A percentile compares a stretch with the other conserved stretches of the same genome.
phyloP scores from a whole-genome alignment of 2,113 vertebrate genomes.

The Crypturellus undulatus region DNA sequence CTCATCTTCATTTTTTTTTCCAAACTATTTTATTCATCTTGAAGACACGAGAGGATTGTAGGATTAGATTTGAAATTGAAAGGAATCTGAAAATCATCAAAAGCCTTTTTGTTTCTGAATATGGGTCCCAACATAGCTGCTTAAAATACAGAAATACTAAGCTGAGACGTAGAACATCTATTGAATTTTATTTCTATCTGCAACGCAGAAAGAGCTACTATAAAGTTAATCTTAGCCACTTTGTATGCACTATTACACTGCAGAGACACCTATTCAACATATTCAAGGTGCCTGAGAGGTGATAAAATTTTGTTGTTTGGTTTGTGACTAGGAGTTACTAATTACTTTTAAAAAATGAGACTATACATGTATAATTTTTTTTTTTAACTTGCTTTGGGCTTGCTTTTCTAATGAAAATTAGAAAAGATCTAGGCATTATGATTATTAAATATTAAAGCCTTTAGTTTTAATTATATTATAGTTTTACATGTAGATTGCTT shows the following conservation, averaged over 20 bases:
- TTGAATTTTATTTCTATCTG: neutral
- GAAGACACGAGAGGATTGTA: neutral
- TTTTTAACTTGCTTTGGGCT: neutral
- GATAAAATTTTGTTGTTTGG: neutral
- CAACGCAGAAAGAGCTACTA: neutral
- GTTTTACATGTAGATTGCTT: neutral
- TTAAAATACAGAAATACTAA: neutral
- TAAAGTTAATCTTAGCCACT: neutral
- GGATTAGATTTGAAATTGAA: neutral
- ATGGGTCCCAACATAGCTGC: neutral
- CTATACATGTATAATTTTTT: neutral
- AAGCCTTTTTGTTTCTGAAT: neutral
- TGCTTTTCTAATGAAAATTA: neutral
- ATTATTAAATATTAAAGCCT: neutral
- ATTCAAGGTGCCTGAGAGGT: neutral
- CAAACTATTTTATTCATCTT: neutral
- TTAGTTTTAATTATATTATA: neutral
- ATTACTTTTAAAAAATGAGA: neutral
- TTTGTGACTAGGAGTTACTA: neutral
- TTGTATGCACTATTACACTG: neutral
- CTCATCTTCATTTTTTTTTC: neutral
- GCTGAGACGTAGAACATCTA: neutral
- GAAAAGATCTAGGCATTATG: neutral
- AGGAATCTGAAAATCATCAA: neutral
- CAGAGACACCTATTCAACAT: neutral